These are phyloP conservation scores for Sciurus carolinensis DNA, from an alignment of 2,797 vertebrate species.

Conservation along the genomic window DNA sequence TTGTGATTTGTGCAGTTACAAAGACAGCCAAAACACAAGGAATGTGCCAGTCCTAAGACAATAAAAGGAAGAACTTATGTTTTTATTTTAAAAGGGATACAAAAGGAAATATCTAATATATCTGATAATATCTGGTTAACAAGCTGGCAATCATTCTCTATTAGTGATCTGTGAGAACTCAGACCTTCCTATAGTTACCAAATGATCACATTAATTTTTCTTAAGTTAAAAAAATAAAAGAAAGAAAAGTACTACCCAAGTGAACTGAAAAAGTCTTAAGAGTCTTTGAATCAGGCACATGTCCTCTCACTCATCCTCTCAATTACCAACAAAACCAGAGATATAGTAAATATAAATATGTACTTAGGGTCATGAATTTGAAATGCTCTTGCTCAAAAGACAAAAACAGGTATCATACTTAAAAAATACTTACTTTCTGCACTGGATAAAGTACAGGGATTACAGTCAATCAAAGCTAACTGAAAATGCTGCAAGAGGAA, in stretches of 20 bases:
- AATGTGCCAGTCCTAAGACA: not conserved
- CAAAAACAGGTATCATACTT: slow-evolving; percentile 36
- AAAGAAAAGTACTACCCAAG: not conserved
- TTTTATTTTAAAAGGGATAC: not conserved
- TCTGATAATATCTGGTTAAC: too few species aligned
- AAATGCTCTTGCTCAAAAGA: not conserved
- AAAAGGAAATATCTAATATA: not conserved
- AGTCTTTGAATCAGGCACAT: not conserved
- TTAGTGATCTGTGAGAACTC: too few species aligned
- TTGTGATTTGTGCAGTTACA: not conserved
- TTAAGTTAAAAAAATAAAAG: not conserved
- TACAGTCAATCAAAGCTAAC: slow-evolving; percentile 92
- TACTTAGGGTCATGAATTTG: not conserved
- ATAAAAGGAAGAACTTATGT: not conserved
- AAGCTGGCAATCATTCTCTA: too few species aligned
- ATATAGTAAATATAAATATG: not conserved
- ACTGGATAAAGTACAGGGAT: slow-evolving; percentile 98
- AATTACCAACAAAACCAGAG: not conserved
- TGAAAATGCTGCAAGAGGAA: slow-evolving; percentile 93
- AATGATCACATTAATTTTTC: not conserved
- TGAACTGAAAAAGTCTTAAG: not conserved
- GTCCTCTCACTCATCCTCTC: not conserved
- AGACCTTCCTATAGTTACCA: too few species aligned
- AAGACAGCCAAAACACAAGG: not conserved
- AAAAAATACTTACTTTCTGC: slow-evolving; percentile 93